These are phyloP conservation scores for Callopanchax toddi DNA, from an alignment of 2,113 vertebrate genomes.

Conservation along the genomic window DNA sequence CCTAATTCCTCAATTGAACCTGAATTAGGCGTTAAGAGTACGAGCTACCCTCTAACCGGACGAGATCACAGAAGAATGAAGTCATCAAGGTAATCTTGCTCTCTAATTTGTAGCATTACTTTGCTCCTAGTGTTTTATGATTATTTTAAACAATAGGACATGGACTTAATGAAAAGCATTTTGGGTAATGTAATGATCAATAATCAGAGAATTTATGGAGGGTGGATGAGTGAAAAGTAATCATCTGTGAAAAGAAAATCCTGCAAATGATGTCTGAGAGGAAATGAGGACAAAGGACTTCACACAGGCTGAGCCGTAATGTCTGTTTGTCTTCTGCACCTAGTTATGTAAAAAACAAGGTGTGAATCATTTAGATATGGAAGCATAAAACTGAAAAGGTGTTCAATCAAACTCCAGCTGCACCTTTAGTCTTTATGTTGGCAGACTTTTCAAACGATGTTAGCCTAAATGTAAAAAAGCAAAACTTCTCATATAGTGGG, in stretches of 20 bases:
- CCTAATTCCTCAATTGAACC: conserved; percentile 17
- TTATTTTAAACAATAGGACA: conserved; percentile 56
- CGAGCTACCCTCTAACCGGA: too few species aligned
- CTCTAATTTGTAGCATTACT: conserved; percentile 40
- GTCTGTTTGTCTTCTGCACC: conserved; percentile 43
- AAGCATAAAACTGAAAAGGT: too few species aligned
- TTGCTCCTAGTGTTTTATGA: conserved; percentile 18
- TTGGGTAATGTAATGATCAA: conserved; percentile 57
- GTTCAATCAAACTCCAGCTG: too few species aligned
- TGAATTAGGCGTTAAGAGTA: conserved; percentile 30
- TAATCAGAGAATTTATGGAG: conserved; percentile 67
- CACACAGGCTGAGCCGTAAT: conserved; percentile 37
- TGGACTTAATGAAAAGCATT: conserved; percentile 62
- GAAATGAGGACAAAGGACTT: conserved; percentile 43
- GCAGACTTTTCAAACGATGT: too few species aligned
- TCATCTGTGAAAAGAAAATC: conserved; percentile 48
- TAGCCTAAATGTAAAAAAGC: too few species aligned
- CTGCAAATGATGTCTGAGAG: conserved; percentile 49
- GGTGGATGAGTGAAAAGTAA: conserved; percentile 57
- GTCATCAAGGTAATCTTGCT: conserved; percentile 26
- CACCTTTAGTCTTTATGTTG: too few species aligned
- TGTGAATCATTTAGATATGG: too few species aligned
- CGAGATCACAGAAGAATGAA: conserved; percentile 21
- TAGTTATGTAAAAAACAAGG: conserved; percentile 56
- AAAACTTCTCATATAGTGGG: too few species aligned